Evolutionary conservation across 2,888 invertebrate species (phyloP), one percentile per base, ranked within the genome.

Genomic region (Epirrita christyi): DNA sequence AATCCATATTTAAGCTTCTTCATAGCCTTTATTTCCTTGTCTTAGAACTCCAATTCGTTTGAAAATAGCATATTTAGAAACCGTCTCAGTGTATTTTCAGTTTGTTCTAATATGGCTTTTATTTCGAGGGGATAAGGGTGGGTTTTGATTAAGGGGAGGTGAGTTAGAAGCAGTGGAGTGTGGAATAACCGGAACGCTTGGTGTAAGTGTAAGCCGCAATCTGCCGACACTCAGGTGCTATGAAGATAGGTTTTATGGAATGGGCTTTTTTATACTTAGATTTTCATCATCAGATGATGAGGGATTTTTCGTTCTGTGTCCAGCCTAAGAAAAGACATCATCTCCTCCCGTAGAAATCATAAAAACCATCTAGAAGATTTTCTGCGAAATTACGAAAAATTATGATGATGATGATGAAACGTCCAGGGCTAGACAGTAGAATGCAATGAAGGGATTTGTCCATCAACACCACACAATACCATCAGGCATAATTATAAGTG

Each of bases 191-290:
- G 76, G 76, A 78, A 75, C 77, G 78, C 70, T 81, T 71, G 79
- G 78, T 81, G 80, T 82, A 79, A 84, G 83, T 79, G 80, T 85
- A 80, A 82, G 80, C 83, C 85, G 80, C 88, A 88, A 87, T 88
- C 88, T 88, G 87, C 86, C 81, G 77, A 81, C 82, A 76, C 81
- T 84, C 86, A 88, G 88, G 88, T 88, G 86, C 76, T 83, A 71
- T 64, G 67, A 69, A 64, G 68, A 63, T 66, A 67, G 61, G 66
- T 63, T 69, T 38, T 72, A 62, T 73, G 83, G 85, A 83, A 75
- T 66, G 52, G 63, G 75, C 78, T 84, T 80, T 66, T 52, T 40
- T n/a, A n/a, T n/a, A n/a, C n/a, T n/a, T n/a, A n/a, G n/a, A 21
- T 21, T 21, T 21, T 21, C 4, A 21, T 21, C 21, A 21, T n/a